Conservation (phyloP, 2,888 invertebrate genomes). For the Lottia scabra region DNA sequence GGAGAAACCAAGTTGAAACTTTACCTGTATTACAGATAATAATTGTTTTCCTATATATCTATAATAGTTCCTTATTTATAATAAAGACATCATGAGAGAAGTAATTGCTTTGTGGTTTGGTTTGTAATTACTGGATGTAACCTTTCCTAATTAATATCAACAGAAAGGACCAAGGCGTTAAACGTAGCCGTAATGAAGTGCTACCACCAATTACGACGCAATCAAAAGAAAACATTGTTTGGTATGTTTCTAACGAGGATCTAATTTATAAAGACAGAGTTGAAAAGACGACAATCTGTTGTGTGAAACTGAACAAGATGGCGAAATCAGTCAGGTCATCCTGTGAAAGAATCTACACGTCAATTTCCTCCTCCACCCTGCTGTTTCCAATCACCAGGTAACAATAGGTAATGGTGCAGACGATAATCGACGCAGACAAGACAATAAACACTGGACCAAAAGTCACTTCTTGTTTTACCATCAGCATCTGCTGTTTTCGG, state of each 20-base stretch:
- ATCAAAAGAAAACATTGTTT: no score
- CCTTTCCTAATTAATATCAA: no score
- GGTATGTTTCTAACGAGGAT: background rate
- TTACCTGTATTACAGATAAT: no score
- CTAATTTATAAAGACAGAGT: background rate
- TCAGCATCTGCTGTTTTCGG: background rate
- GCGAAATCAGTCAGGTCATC: background rate
- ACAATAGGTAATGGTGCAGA: background rate
- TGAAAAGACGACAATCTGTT: background rate
- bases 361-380: background rate
- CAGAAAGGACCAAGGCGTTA: no score
- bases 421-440: background rate
- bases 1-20: no score
- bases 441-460: conserved; percentile 1
- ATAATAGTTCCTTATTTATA: no score
- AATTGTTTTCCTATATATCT: no score
- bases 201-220: no score
- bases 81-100: no score
- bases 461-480: background rate
- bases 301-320: background rate
- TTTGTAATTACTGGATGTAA: no score
- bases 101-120: no score
- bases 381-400: background rate
- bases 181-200: no score
- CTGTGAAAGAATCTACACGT: background rate